phyloP scores from a whole-genome alignment of 2,888 invertebrate genomes.

The Drosophila prolongata region DNA sequence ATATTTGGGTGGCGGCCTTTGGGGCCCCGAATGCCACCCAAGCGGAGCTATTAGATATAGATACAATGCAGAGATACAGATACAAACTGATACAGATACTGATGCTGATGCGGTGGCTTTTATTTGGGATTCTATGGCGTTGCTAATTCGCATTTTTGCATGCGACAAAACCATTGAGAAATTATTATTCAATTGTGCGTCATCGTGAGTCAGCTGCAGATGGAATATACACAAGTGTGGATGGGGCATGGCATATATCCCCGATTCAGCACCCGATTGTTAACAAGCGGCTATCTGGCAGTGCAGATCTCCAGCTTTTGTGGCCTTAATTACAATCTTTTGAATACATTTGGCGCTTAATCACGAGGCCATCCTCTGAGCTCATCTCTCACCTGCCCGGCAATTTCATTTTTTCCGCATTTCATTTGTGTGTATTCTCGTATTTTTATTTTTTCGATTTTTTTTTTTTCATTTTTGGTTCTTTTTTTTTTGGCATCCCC shows the following conservation, averaged over 20 bases:
- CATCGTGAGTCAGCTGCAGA: conserved; percentile 70
- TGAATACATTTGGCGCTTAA: conserved; percentile 81
- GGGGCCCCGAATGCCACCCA: conserved; percentile 61
- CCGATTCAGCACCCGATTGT: conserved; percentile 39
- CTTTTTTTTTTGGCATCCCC: conserved; percentile 62
- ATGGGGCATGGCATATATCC: not conserved
- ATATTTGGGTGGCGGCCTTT: conserved; percentile 27
- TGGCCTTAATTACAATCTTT: conserved; percentile 81
- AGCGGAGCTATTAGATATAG: conserved; percentile 40
- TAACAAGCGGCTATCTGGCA: conserved; percentile 73
- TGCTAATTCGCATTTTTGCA: conserved; percentile 73
- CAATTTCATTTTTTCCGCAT: conserved; percentile 39
- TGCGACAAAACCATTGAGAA: conserved; percentile 64
- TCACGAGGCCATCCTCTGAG: conserved; percentile 65
- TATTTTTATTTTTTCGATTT: conserved; percentile 12
- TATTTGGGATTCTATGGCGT: conserved; percentile 51
- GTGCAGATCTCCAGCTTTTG: conserved; percentile 77
- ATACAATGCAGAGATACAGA: conserved; percentile 33
- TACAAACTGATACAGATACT: conserved; percentile 19
- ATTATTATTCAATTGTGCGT: conserved; percentile 69
- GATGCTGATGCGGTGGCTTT: conserved; percentile 21
- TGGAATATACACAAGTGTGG: not conserved
- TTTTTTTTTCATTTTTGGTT: conserved; percentile 31
- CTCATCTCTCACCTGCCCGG: conserved; percentile 42
- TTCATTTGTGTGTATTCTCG: conserved; percentile 15